Conservation (phyloP, 2,888 invertebrate species). For the Tetranychus truncatus region DNA sequence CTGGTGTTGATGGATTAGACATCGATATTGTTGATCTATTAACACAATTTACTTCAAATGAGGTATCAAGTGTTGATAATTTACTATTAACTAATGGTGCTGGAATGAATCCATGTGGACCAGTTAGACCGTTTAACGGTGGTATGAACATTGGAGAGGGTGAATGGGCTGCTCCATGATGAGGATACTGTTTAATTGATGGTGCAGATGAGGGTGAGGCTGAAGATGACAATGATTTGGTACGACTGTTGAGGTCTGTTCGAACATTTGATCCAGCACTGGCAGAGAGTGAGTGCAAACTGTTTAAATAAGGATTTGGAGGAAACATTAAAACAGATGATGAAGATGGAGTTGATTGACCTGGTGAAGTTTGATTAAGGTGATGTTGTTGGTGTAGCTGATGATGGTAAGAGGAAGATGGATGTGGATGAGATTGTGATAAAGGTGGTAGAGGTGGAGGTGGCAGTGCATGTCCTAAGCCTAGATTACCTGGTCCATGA, state of each 20-base stretch:
- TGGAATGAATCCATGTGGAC: not conserved
- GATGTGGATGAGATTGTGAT: not conserved
- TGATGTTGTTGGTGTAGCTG: too few relatives aligned
- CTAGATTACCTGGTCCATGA: conserved; percentile 1
- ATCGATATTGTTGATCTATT: conserved; percentile 2
- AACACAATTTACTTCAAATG: conserved; percentile 3
- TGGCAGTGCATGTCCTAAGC: not conserved
- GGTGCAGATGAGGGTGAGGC: conserved; percentile 5
- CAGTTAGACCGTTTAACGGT: conserved; percentile 12
- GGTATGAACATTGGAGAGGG: not conserved
- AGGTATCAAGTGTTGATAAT: not conserved
- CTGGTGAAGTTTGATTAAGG: too few relatives aligned
- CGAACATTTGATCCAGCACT: conserved; percentile 15
- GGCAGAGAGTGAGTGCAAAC: conserved; percentile 15
- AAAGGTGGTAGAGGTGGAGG: not conserved
- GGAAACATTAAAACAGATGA: conserved; percentile 8
- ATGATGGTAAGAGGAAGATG: not conserved
- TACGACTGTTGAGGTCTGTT: not conserved
- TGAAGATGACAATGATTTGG: conserved; percentile 4
- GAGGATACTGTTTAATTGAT: not conserved
- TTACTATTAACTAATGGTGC: not conserved
- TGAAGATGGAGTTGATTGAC: too few relatives aligned
- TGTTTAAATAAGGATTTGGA: conserved; percentile 16
- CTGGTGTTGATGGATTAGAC: conserved; percentile 10
- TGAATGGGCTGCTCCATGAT: not conserved